Evolutionary conservation across 1,140 invertebrate species (phyloP), one percentile per base, ranked within the genome.

Genomic region (Euura lappo): DNA sequence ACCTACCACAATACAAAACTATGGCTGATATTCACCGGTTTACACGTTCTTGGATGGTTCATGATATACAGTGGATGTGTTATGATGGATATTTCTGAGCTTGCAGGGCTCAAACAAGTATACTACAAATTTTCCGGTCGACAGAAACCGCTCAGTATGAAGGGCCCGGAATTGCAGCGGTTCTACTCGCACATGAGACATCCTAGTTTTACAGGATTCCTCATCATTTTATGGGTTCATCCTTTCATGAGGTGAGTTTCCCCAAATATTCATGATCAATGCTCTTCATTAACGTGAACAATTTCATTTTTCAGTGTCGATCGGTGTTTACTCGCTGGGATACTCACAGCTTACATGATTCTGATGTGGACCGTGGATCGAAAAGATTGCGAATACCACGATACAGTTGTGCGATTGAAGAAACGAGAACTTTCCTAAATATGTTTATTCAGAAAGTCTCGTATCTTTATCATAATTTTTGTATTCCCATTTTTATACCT

Each of bases 31-130:
- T 90, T 90, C 76, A 79, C 84, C 5, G 72, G 82, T 5, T 76
- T 89, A 13, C 91, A 92, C 78, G 72, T 82, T 3, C 44, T 90
- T n/a, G 87, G 87, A 45, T 92, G 91, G 91, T 79, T 87, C 28
- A 81, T 91, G n/a, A 89, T 92, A 68, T 92, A 91, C 77, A 88
- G 90, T 71, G 91, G 90, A 3, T 90, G 88, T 74, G 79, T 92
- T 13, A 90, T 91, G 80, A 89, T 91, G 87, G 91, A 92, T 81
- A 85, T 92, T 7, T 85, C 88, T 8, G 91, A 92, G 77, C 78
- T 92, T 2, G 72, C 89, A 43, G 91, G 91, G 6, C 76, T 92
- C 2, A 92, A 92, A 76, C 91, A 92, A 78, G 85, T 90, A 80
- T 89, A 87, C 80, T 90, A 90, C 71, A 86, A 83, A 77, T 72